phyloP scores from a whole-genome alignment of 2,797 vertebrate species.

The Typhlichthys subterraneus region DNA sequence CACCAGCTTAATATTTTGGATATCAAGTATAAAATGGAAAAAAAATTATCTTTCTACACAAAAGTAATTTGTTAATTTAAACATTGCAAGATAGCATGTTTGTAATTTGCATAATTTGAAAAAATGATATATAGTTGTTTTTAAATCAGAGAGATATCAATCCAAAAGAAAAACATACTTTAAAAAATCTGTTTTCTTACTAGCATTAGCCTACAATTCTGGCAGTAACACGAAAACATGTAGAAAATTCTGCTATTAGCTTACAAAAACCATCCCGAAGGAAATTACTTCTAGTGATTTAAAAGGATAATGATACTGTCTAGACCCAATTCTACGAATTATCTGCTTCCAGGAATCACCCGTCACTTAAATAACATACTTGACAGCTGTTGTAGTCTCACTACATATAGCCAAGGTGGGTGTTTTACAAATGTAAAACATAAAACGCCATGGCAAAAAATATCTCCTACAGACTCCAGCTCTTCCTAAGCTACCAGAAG shows the following conservation, averaged over 20 bases:
- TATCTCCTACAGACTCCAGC: constrained; percentile 14
- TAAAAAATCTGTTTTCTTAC: constrained; percentile 9
- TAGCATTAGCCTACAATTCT: constrained; percentile 30
- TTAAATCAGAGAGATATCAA: constrained; percentile 34
- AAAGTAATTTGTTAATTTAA: constrained; percentile 22
- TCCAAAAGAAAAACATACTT: constrained; percentile 31
- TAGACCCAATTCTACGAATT: constrained; percentile 33
- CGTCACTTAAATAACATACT: neutral
- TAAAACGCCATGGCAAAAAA: constrained; percentile 32
- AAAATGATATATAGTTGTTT: constrained; percentile 36
- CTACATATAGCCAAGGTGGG: constrained; percentile 22
- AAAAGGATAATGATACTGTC: constrained; percentile 21
- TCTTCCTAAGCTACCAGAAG: constrained; percentile 19
- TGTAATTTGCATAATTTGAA: neutral
- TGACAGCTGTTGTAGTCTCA: constrained; percentile 14
- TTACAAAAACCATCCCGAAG: constrained; percentile 48
- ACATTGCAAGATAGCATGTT: constrained; percentile 32
- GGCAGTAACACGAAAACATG: constrained; percentile 47
- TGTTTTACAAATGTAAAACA: constrained; percentile 23
- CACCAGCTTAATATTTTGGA: constrained; percentile 46
- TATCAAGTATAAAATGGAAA: constrained; percentile 28
- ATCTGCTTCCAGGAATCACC: constrained; percentile 39
- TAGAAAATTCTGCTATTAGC: constrained; percentile 48
- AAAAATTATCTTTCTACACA: constrained; percentile 21
- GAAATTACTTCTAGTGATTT: constrained; percentile 12